Base-by-base conservation (phyloP, 2,113 vertebrate species). In the Uria lomvia region DNA sequence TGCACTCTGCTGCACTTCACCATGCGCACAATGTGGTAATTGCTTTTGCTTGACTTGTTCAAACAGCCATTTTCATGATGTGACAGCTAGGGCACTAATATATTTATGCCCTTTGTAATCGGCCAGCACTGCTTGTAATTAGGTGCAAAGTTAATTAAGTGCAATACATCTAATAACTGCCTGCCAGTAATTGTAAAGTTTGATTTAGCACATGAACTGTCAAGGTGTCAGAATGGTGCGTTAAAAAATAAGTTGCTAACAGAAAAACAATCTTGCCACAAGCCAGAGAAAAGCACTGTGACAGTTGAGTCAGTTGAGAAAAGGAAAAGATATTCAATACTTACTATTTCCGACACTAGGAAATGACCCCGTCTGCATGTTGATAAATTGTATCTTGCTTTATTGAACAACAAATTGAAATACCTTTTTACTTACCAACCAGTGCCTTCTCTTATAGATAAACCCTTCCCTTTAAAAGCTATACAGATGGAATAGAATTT, bases 131-230 rank as follows among this genome's bases (percentile, higher is more conserved):
- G 96, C 97, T 96, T 82, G 96, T 94, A 96, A 94, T 82, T 95
- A 97, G 97, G 94, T 97, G 93, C 96, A 98, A 98, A 88, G 96
- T 98, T 98, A 96, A 98, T 98, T 97, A 97, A 97, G 92, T 98
- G 91, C 95, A 97, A 97, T 91, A 86, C 81, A 91, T 92, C 97
- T 97, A 98, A 98, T 97, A 97, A 97, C 75, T 75, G 79, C 94
- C 97, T 98, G 97, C 98, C 97, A 98, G 97, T 96, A 98, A 97
- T 91, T 98, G 89, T 98, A 98, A 98, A 97, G 97, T 98, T 97
- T 97, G 98, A 98, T 97, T 98, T 96, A 87, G 82, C 59, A 40
- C 59, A 90, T 90, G 94, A 98, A 97, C 96, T 91, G 96, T 94
- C 60, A 92, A 97, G 66, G 81, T 96, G 93, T 97, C 92, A 96